Conservation (phyloP, 2,888 invertebrate species). For the Platycheirus albimanus region DNA sequence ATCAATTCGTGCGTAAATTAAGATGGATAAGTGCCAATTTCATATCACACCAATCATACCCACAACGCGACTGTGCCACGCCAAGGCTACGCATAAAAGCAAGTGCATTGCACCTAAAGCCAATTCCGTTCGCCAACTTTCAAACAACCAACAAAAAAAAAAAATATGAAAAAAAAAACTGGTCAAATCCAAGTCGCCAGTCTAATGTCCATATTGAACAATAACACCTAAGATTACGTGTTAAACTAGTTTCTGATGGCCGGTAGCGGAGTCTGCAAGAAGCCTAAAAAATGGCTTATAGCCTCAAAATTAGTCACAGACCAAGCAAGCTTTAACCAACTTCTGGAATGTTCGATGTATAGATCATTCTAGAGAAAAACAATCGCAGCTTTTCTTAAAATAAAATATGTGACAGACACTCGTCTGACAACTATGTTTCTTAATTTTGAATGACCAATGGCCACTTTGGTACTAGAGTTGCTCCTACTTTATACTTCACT, state of each 20-base stretch:
- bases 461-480: not conserved
- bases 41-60: not conserved
- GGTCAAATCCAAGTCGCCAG: slow-evolving; percentile 6
- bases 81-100: slow-evolving; percentile 58
- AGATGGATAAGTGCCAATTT: not conserved
- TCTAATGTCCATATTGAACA: slow-evolving; percentile 63
- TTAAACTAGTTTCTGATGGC: slow-evolving; percentile 39
- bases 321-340: slow-evolving; percentile 35
- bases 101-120: slow-evolving; percentile 63
- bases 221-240: slow-evolving; percentile 54
- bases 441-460: not conserved
- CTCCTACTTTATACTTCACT: slow-evolving; percentile 30
- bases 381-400: slow-evolving; percentile 2
- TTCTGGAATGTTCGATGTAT: slow-evolving; percentile 25
- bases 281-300: not conserved
- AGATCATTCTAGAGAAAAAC: slow-evolving; percentile 32
- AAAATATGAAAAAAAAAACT: not conserved
- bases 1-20: not conserved
- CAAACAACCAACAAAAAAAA: slow-evolving; percentile 33
- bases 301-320: slow-evolving; percentile 37
- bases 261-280: slow-evolving; percentile 5
- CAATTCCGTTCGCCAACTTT: slow-evolving; percentile 50
- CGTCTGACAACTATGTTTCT: slow-evolving; percentile 8
- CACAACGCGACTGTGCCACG: slow-evolving; percentile 8
- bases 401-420: slow-evolving; percentile 25